Evolutionary conservation across 2,797 vertebrate genomes (phyloP).

Genomic region (Gymnoscopelus microlampas): DNA sequence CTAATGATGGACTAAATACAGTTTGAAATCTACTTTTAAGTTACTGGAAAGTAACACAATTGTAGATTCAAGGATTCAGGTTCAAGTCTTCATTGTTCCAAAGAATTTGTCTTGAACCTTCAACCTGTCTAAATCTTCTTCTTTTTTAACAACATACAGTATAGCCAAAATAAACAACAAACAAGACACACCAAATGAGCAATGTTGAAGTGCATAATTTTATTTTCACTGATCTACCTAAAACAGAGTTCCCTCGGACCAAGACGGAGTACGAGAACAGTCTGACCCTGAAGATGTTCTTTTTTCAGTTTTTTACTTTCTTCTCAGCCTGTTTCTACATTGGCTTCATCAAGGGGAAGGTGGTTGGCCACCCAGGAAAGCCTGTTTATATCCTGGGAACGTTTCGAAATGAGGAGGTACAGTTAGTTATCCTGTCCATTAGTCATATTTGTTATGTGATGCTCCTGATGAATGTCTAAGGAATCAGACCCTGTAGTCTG

Average conservation of each 20-base stretch:
- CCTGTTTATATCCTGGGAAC: constrained; percentile 89
- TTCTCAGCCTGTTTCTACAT: constrained; percentile 98
- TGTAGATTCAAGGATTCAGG: too few relatives aligned
- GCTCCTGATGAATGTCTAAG: too few relatives aligned
- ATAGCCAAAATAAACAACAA: too few relatives aligned
- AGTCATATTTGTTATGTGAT: background rate
- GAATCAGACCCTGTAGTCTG: background rate
- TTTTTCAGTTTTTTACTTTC: constrained; percentile 97
- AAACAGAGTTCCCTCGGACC: constrained; percentile 91
- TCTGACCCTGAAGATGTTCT: constrained; percentile 95
- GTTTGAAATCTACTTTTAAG: too few relatives aligned
- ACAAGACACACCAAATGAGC: too few relatives aligned
- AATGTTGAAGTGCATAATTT: background rate
- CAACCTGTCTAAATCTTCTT: too few relatives aligned
- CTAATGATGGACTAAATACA: too few relatives aligned
- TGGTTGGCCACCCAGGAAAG: constrained; percentile 87
- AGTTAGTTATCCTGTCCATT: background rate
- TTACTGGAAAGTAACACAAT: too few relatives aligned
- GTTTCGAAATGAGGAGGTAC: constrained; percentile 93
- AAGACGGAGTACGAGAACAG: constrained; percentile 95
- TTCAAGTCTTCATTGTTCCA: too few relatives aligned
- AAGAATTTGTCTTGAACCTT: too few relatives aligned
- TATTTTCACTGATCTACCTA: background rate
- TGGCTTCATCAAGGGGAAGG: constrained; percentile 93
- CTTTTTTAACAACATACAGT: too few relatives aligned